Evolutionary conservation across 2,888 invertebrate species (phyloP), one percentile per base, ranked within the genome.

Genomic region (Venusia cambrica): DNA sequence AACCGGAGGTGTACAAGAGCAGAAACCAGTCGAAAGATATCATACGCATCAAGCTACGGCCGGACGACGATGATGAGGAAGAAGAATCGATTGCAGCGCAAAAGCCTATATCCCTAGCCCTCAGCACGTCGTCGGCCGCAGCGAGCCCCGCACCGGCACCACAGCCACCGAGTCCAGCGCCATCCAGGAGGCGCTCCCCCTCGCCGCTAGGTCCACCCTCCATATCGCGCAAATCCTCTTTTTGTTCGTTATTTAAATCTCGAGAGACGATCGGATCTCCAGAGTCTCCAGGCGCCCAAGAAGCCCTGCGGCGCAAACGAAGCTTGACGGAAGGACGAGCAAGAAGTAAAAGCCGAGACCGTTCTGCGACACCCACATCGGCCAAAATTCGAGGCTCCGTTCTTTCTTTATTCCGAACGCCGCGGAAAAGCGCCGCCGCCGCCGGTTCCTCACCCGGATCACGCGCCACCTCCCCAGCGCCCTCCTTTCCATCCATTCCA

Each of bases 201-300:
- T 94, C 95, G 1, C 94, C 94, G 0, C 55, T 89, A 1, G 89
- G 90, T 1, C 79, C 79, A 0, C 88, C 90, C 4, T 31, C 40
- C 0, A 87, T 90, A 0, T 94, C 94, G 0, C 88, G 95, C 17
- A 94, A 94, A 69, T 94, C 93, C 54, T 95, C 94, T 14, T 94
- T 95, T 62, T 92, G 93, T 37, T 94, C 94, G 2, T 73, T 95
- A 20, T 95, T 95, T 62, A 92, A 92, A 68, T 92, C 93, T 46
- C 91, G 91, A 51, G 93, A 91, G 55, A 89, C 89, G 8, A 89
- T 90, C 37, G 88, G 89, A 8, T 92, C 90, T 37, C 91, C 91
- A 0, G 91, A 91, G 50, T 90, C 91, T 0, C 90, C 91, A 5
- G 88, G 89, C 1, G 79, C 91, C 4, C 89, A 89, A 1, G 80